Base-by-base conservation (phyloP, 2,113 vertebrate species). In the Cyanoderma ruficeps region DNA sequence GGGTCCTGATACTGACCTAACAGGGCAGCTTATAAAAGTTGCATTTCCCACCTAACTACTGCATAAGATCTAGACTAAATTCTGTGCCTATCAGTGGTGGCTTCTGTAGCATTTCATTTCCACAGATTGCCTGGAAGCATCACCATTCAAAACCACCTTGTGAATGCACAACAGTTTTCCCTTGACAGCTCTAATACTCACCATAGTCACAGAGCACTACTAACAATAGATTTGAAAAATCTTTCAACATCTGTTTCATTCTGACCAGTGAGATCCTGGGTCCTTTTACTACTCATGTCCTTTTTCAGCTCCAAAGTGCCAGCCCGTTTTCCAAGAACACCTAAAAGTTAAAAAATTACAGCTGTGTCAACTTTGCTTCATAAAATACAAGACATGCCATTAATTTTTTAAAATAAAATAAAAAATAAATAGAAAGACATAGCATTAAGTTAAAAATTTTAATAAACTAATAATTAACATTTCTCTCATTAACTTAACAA, bases 181-280 rank as follows among this genome's bases (percentile, higher is more conserved):
- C 49, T 50, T 50, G 27, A 46, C 6, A 69, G 46, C 44, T 76
- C 44, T 30, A 44, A 61, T 85, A 98, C 99, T 98, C 95, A 99
- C 99, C 99, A 1, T 96, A 99, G 97, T 98, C 99, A 97, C 98
- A 98, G 94, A 99, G 98, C 50, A 98, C 95, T 94, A 99, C 97
- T 95, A 99, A 97, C 83, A 99, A 97, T 2, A 98, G 94, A 97
- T 98, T 98, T 97, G 98, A 97, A 98, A 98, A 91, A 97, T 97
- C 97, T 96, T 97, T 98, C 98, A 98, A 93, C 95, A 95, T 98
- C 97, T 97, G 98, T 99, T 98, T 99, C 99, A 99, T 99, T 98
- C 99, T 99, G 98, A 98, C 94, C 96, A 97, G 87, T 94, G 96
- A 96, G 97, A 97, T 97, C 97, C 97, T 60, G 74, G 94, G 93